Evolutionary conservation across 2,888 invertebrate genomes (phyloP).

Genomic region (Plebejus melissa): DNA sequence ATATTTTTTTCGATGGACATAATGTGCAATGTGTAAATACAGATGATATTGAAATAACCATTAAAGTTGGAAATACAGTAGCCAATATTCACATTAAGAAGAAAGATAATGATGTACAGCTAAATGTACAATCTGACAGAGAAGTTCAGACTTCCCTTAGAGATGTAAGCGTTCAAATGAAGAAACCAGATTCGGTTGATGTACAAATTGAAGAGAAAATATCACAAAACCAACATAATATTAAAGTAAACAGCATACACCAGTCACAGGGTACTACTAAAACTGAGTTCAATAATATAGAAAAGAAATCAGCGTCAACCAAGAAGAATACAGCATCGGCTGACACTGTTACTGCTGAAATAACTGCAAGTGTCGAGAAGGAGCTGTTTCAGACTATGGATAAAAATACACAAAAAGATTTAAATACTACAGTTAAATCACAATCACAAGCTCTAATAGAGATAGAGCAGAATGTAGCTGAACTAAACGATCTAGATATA

Average conservation of each 20-base stretch:
- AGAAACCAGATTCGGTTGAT: conserved; percentile 38
- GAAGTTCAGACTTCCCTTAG: conserved; percentile 58
- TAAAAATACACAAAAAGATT: conserved; percentile 31
- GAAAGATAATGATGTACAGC: conserved; percentile 56
- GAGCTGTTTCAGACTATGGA: conserved; percentile 58
- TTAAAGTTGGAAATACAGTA: conserved; percentile 60
- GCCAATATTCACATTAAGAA: conserved; percentile 63
- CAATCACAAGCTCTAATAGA: conserved; percentile 30
- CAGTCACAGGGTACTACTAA: conserved; percentile 33
- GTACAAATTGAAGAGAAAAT: conserved; percentile 41
- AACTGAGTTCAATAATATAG: conserved; percentile 36
- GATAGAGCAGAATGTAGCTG: conserved; percentile 43
- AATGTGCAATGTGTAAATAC: conserved; percentile 39
- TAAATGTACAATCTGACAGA: conserved; percentile 58
- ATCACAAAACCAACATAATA: conserved; percentile 5
- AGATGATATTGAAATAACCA: conserved; percentile 65
- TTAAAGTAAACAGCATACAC: neutral
- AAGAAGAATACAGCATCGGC: conserved; percentile 68
- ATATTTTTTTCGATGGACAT: conserved; percentile 38
- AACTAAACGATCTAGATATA: conserved; percentile 56
- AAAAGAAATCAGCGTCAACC: conserved; percentile 44
- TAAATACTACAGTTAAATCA: conserved; percentile 10
- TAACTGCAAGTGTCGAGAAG: conserved; percentile 66
- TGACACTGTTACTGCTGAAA: conserved; percentile 60
- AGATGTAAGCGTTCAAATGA: conserved; percentile 38